Percentiles rank a stretch among this genome's conserved stretches.
phyloP scores from a whole-genome alignment of 2,888 invertebrate species.

The Lasioglossum pauxillum region DNA sequence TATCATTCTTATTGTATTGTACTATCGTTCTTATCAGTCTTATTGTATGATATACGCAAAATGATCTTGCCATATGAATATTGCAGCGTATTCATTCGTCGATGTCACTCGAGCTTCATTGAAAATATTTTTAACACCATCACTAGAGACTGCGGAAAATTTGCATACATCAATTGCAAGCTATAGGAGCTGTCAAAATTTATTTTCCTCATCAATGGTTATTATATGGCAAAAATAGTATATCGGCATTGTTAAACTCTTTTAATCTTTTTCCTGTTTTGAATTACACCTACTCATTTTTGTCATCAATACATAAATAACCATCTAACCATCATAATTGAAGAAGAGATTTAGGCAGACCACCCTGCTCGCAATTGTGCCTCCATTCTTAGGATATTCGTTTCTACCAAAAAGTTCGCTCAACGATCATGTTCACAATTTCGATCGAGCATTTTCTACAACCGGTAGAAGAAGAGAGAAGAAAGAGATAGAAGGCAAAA shows the following conservation, averaged over 20 bases:
- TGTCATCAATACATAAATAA: no score
- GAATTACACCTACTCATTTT: no score
- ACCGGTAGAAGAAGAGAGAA: slow-evolving; percentile 19
- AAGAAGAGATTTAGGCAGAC: not conserved
- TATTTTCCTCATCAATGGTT: no score
- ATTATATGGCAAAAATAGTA: no score
- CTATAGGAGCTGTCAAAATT: no score
- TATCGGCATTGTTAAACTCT: no score
- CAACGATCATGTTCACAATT: not conserved
- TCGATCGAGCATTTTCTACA: not conserved
- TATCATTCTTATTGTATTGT: not conserved
- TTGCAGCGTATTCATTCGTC: not conserved
- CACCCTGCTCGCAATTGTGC: not conserved
- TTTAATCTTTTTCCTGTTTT: no score
- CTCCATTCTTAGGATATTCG: not conserved
- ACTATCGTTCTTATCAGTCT: not conserved
- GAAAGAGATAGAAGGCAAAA: slow-evolving; percentile 44
- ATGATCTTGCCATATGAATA: not conserved
- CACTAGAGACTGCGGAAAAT: not conserved
- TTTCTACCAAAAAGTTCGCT: not conserved
- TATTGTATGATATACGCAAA: not conserved
- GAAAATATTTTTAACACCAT: not conserved
- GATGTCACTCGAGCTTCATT: not conserved
- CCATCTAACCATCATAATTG: not conserved
- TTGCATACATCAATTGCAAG: no score